A percentile compares a stretch with the other conserved stretches of the same genome.
These are phyloP conservation scores for Jacana jacana DNA, from an alignment of 2,113 vertebrate genomes.

Conservation along the genomic window DNA sequence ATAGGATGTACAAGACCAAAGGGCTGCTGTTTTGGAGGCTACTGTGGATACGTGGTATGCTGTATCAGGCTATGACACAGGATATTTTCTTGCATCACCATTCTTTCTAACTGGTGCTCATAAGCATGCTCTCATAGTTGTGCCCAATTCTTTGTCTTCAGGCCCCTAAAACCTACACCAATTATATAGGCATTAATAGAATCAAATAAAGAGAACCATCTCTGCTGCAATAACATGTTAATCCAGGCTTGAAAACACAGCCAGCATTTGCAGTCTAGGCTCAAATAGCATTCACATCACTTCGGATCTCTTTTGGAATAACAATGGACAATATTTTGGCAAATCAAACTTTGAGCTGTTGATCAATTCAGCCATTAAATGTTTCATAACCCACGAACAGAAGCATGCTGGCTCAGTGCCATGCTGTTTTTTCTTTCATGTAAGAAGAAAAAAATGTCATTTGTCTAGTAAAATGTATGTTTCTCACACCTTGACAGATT, in stretches of 20 bases:
- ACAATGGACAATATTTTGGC: background rate
- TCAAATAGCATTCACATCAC: background rate
- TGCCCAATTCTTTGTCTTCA: background rate
- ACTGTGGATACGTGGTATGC: rapidly evolving
- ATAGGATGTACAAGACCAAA: background rate
- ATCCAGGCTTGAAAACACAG: background rate
- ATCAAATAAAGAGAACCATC: background rate
- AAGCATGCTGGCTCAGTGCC: background rate
- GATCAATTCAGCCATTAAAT: background rate
- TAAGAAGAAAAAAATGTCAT: background rate
- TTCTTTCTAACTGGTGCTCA: background rate
- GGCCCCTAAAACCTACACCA: background rate
- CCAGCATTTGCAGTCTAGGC: background rate
- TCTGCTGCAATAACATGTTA: background rate
- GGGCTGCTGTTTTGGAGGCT: background rate
- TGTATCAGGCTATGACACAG: background rate
- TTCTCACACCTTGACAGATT: background rate
- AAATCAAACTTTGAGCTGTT: background rate
- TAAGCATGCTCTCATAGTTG: background rate
- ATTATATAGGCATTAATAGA: background rate
- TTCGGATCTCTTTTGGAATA: background rate
- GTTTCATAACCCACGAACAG: background rate
- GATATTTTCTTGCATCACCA: background rate
- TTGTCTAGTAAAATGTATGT: background rate
- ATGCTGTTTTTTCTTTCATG: background rate